Evolutionary conservation across 2,797 vertebrate genomes (phyloP).

Genomic region (Cynopterus sphinx): DNA sequence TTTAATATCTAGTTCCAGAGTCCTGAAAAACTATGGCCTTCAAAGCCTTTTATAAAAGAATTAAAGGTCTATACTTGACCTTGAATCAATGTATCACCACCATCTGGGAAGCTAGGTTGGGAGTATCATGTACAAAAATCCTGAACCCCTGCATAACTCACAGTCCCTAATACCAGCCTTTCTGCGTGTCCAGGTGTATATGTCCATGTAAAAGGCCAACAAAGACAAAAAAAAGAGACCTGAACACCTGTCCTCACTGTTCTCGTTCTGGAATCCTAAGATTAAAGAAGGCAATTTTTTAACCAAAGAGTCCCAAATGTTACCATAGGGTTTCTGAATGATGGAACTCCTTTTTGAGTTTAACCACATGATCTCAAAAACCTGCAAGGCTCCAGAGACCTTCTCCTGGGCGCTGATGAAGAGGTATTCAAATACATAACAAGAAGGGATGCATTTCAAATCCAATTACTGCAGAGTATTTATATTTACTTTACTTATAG

Average conservation of each 20-base stretch:
- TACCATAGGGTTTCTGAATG: not conserved
- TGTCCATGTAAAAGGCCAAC: not conserved
- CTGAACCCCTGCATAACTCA: not conserved
- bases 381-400: not conserved
- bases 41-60: not conserved
- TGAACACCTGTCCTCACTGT: not conserved
- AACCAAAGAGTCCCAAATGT: not conserved
- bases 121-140: not conserved
- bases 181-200: not conserved
- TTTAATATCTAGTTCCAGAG: not conserved
- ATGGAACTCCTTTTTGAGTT: not conserved
- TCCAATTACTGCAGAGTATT: not conserved
- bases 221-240: not conserved
- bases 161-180: not conserved
- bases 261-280: not conserved
- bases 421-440: not conserved
- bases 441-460: slow-evolving; percentile 28
- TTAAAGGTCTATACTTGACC: not conserved
- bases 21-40: not conserved
- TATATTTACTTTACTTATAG: slow-evolving; percentile 54
- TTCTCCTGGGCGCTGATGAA: not conserved
- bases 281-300: slow-evolving; percentile 12
- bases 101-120: not conserved
- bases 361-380: not conserved
- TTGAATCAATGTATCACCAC: not conserved